Evolutionary conservation across 2,113 vertebrate genomes (phyloP).

Genomic region (Mohoua ochrocephala): DNA sequence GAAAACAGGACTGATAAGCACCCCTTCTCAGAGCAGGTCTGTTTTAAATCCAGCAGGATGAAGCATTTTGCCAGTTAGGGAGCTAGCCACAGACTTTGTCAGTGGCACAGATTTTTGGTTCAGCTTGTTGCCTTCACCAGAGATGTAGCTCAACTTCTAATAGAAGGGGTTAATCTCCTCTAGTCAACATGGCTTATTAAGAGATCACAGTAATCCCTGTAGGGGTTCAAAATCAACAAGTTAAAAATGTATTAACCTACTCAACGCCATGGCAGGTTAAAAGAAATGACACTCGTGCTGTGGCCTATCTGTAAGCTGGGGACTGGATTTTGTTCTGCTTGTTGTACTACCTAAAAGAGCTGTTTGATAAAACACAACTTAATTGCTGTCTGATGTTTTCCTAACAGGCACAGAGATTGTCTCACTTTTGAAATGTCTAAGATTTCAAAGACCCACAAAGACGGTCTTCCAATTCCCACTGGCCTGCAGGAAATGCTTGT

Average conservation of each 20-base stretch:
- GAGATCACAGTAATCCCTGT: background rate
- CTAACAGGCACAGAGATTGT: background rate
- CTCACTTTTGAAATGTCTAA: background rate
- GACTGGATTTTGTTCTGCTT: background rate
- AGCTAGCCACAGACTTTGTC: background rate
- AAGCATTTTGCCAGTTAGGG: background rate
- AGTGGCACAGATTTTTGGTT: background rate
- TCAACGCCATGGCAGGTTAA: background rate
- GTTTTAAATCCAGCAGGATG: background rate
- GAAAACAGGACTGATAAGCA: background rate
- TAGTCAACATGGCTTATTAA: background rate
- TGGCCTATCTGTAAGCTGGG: background rate
- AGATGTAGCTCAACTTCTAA: background rate
- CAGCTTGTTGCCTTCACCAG: background rate
- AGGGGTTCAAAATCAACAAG: background rate
- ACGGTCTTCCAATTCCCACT: slow-evolving; percentile 7
- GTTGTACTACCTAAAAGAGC: background rate
- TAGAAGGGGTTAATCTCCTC: background rate
- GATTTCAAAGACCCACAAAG: slow-evolving; percentile 15
- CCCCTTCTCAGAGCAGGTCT: background rate
- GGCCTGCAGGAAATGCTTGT: slow-evolving; percentile 35
- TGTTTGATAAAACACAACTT: background rate
- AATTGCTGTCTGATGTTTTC: background rate
- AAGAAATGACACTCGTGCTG: background rate
- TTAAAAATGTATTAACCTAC: background rate